A percentile compares a stretch with the other conserved stretches of the same genome.
phyloP scores from a whole-genome alignment of 2,888 invertebrate species.

The Prosopocoilus inquinatus region DNA sequence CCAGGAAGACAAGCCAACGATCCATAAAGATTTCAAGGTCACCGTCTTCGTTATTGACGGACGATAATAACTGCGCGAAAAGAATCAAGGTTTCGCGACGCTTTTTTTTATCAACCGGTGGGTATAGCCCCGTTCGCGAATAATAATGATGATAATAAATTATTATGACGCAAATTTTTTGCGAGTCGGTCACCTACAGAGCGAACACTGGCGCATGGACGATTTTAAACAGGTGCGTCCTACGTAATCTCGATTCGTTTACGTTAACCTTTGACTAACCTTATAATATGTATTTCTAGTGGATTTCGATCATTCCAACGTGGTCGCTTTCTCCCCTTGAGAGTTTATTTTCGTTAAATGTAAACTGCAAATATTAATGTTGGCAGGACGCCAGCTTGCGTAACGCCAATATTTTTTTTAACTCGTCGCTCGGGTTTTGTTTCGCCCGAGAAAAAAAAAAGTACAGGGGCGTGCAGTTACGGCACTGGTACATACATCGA shows the following conservation, averaged over 20 bases:
- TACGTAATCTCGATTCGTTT: constrained; percentile 5
- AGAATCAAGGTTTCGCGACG: constrained; percentile 23
- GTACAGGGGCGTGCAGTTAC: no score
- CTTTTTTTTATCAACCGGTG: constrained; percentile 1
- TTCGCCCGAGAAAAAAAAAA: no score
- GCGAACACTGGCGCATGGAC: no score
- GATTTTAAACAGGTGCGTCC: constrained; percentile 25
- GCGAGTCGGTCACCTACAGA: no score
- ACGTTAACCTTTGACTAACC: constrained; percentile 8
- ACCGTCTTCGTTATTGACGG: constrained; percentile 11
- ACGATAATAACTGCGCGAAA: constrained; percentile 16
- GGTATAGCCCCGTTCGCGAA: no score
- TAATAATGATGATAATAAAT: no score
- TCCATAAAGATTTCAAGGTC: constrained; percentile 31
- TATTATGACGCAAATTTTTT: no score
- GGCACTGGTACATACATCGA: no score
- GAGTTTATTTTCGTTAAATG: neutral
- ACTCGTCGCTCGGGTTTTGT: neutral
- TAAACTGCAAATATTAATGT: neutral
- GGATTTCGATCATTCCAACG: neutral
- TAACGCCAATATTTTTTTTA: neutral
- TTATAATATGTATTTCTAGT: neutral
- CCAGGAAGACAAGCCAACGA: constrained; percentile 15
- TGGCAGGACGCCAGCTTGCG: neutral
- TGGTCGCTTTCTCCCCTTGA: neutral